Evolutionary conservation across 1,140 invertebrate genomes (phyloP), one percentile per base, ranked within the genome.

Genomic region (Scaptomyza graminum): DNA sequence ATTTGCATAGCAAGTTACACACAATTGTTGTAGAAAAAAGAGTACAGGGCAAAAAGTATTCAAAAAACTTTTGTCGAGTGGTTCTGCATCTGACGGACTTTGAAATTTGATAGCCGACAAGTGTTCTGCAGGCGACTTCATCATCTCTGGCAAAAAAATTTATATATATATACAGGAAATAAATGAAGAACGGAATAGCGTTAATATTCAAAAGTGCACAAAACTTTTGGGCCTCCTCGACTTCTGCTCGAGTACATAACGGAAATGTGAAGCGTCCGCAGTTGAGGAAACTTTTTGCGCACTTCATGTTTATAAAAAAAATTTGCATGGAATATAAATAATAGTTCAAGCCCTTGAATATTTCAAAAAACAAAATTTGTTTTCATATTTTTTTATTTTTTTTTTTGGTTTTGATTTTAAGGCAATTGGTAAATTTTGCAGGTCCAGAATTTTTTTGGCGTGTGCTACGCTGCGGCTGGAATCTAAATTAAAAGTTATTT

Each of bases 71-170:
- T 31, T 11, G 41, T 39, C 31, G 50, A 61, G 55, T 60, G 22
- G 9, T 16, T 55, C 71, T 74, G 71, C 57, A 74, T 74, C 69
- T 74, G 71, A 74, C 71, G 65, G 65, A 62, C 71, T 69, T 63
- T 31, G 52, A 69, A 73, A 56, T 74, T 63, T 69, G 65, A 74
- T 63, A 74, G 59, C 31, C 41, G 22, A 18, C 57, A 16, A 49
- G 49, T 44, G 52, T 39, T 47, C 66, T 69, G 47, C 50, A 62
- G 16, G 12, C 43, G 59, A 61, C 50, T 66, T 57, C 41, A 72
- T 44, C 50, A 72, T 44, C 50, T 34, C 55, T 1, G 15, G 5
- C 16, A 47, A 12, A 12, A 18, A 47, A 22, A 34, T 22, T 3
- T 22, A 22, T 22, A 34, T 34, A 34, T 9, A 34, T 9, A 34